These are phyloP conservation scores for Numida meleagris DNA, from an alignment of 2,113 vertebrate species.

Conservation along the genomic window DNA sequence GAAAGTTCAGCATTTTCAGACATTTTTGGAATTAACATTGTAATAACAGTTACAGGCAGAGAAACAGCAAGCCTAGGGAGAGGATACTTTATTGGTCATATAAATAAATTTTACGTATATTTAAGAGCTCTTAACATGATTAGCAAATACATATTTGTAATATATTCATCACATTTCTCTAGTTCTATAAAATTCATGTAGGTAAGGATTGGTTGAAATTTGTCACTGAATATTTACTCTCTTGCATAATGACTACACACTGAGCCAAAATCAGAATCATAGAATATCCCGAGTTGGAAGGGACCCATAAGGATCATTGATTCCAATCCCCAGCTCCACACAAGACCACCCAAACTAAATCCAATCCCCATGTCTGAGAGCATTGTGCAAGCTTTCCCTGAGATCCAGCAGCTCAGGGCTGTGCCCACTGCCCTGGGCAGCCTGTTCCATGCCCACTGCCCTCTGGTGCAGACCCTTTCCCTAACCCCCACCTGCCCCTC, in stretches of 20 bases:
- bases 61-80: background rate
- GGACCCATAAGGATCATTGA: background rate
- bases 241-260: background rate
- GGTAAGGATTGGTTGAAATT: background rate
- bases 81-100: background rate
- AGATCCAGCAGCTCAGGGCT: background rate
- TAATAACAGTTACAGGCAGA: background rate
- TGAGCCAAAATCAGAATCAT: background rate
- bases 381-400: background rate
- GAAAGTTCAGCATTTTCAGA: background rate
- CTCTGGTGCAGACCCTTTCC: background rate
- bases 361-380: background rate
- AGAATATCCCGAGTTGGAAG: background rate
- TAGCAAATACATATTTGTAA: background rate
- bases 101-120: background rate
- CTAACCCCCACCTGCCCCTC: background rate
- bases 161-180: background rate
- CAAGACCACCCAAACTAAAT: background rate
- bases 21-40: background rate
- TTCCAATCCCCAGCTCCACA: background rate
- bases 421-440: background rate
- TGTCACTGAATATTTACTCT: constrained; percentile 16
- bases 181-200: background rate
- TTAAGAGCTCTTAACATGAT: background rate
- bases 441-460: background rate